Evolutionary conservation across 2,113 vertebrate genomes (phyloP).

Genomic region (Caretta caretta): DNA sequence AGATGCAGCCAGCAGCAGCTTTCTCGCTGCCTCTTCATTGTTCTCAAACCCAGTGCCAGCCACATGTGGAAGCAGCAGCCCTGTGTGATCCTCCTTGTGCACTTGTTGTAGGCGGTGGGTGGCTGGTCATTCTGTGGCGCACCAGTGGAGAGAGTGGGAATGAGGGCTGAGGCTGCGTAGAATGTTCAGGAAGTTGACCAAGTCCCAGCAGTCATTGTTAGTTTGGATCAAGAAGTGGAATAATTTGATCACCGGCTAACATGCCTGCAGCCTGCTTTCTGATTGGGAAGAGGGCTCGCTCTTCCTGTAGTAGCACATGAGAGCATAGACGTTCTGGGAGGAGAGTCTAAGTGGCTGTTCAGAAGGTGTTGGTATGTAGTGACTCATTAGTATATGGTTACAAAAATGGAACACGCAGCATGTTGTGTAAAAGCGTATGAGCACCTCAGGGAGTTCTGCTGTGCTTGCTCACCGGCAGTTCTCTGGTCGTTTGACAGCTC

Average conservation of each 20-base stretch:
- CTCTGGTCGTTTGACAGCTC: neutral
- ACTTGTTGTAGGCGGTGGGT: too few relatives aligned
- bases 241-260: neutral
- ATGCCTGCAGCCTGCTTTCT: neutral
- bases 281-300: neutral
- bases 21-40: neutral
- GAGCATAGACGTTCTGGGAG: too few relatives aligned
- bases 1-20: neutral
- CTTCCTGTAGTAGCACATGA: neutral
- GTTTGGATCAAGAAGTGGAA: neutral
- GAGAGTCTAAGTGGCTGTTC: neutral
- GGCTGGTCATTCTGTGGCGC: too few relatives aligned
- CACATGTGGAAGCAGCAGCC: too few relatives aligned
- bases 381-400: neutral
- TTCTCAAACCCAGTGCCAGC: neutral
- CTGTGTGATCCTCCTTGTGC: too few relatives aligned
- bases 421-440: neutral
- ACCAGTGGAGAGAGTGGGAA: neutral
- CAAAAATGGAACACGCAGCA: fast-evolving
- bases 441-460: neutral
- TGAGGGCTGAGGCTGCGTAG: neutral
- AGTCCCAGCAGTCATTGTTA: neutral
- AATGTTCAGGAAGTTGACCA: neutral
- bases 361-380: neutral
- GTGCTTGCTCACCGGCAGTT: fast-evolving